Conservation (phyloP, 2,113 vertebrate species). For the Larimichthys polyactis region DNA sequence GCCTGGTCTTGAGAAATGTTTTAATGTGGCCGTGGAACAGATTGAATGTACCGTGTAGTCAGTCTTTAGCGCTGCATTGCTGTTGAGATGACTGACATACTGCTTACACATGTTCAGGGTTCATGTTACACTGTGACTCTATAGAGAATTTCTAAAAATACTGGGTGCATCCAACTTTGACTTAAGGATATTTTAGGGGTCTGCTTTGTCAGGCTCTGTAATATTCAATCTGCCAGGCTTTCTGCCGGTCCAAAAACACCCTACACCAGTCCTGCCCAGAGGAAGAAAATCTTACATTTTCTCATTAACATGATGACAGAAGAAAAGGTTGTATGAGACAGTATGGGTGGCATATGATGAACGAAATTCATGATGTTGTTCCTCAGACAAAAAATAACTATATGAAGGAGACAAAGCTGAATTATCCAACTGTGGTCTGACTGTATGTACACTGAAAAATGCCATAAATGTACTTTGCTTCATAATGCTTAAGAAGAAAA, state of each 20-base stretch:
- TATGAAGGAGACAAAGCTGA: background rate
- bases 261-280: background rate
- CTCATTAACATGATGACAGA: slow-evolving; percentile 6
- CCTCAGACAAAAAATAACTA: background rate
- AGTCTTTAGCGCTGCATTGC: slow-evolving; percentile 43
- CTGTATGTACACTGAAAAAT: slow-evolving; percentile 8
- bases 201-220: background rate
- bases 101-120: slow-evolving; percentile 69
- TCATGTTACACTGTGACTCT: slow-evolving; percentile 75
- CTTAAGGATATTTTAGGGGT: slow-evolving; percentile 30
- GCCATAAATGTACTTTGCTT: slow-evolving; percentile 29
- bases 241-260: background rate
- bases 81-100: slow-evolving; percentile 46
- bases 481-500: slow-evolving; percentile 22
- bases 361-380: background rate
- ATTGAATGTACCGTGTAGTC: slow-evolving; percentile 66
- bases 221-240: slow-evolving; percentile 14
- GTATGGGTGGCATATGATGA: slow-evolving; percentile 8
- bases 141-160: slow-evolving; percentile 61
- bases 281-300: slow-evolving; percentile 4
- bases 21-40: slow-evolving; percentile 30
- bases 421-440: slow-evolving; percentile 11
- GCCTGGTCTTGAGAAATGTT: slow-evolving; percentile 10
- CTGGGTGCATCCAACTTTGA: slow-evolving; percentile 28
- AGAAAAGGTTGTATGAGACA: slow-evolving; percentile 4